Percentiles rank a stretch among this genome's conserved stretches.
Conservation (phyloP, 2,113 vertebrate species). For the Rhinoderma darwinii region DNA sequence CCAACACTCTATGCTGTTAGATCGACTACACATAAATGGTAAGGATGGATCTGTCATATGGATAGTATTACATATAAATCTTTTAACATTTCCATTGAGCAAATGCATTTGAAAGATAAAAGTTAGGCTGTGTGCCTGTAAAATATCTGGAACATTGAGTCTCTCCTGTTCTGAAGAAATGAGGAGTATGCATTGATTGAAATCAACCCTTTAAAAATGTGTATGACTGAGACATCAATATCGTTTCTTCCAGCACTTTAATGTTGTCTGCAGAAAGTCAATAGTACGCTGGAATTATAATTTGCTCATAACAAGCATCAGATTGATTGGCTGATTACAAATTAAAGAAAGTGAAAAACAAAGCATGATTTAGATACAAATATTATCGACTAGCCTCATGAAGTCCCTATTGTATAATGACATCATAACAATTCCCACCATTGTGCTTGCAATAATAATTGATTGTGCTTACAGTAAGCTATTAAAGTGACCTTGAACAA, state of each 20-base stretch:
- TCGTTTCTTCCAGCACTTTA: background rate
- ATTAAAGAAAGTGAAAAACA: conserved; percentile 4
- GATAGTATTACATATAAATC: conserved; percentile 9
- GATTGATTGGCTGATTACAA: background rate
- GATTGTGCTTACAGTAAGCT: background rate
- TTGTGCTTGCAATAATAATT: background rate
- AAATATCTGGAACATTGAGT: background rate
- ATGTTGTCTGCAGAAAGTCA: background rate
- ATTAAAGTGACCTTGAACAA: conserved; percentile 18
- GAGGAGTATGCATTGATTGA: background rate
- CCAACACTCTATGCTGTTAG: background rate
- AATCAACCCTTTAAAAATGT: background rate
- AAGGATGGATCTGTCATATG: background rate
- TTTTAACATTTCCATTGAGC: conserved; percentile 20
- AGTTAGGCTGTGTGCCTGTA: background rate
- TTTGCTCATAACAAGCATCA: conserved; percentile 5
- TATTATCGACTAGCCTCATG: background rate
- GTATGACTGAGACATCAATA: conserved; percentile 4
- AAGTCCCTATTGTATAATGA: background rate
- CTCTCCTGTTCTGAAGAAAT: background rate
- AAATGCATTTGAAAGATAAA: background rate
- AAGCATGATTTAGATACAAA: conserved; percentile 5
- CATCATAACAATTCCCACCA: conserved; percentile 17
- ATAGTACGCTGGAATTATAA: background rate
- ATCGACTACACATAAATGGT: background rate